Base-by-base conservation (phyloP, 2,797 vertebrate species). In the Takifugu ocellatus region DNA sequence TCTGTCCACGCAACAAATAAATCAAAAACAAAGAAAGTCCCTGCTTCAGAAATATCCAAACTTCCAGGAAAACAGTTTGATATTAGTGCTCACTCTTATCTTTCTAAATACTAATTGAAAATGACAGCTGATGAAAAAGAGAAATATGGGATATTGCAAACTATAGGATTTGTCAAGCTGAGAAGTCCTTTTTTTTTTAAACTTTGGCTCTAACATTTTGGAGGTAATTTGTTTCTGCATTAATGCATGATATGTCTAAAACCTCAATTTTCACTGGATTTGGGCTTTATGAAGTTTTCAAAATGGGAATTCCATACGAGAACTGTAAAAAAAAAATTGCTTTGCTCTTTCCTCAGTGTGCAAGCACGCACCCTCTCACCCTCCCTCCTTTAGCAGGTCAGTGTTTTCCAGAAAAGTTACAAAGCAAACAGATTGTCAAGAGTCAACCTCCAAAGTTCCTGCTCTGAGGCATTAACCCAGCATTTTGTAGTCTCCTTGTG, bases 181-280 rank as follows among this genome's bases (percentile, higher is more conserved):
- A 60, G 33, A 74, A 69, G 59, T 70, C 39, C 21, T 1, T n/a
- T 24, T 47, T 24, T 47, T 70, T 48, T 59, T 11, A 6, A 52
- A 83, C 84, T 84, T 84, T 87, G 85, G 83, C 66, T 85, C 70
- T 81, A 78, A 82, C n/a, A 78, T 81, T 52, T 72, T 54, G 69
- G 36, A 84, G 79, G 87, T 87, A 68, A 80, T 78, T 77, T 77
- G 72, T 84, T 75, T 81, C 54, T 66, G 68, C 78, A 82, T 68
- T 75, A 59, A 75, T 60, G 75, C 49, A 78, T 70, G 58, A 64
- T 17, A 71, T 66, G 17, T 68, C 45, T 72, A 7, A 61, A 65
- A 55, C 10, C 21, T n/a, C 44, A 1, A 54, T 59, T 46, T 75
- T 63, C 24, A 82, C 78, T 78, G 51, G 68, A 79, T 77, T 76